Evolutionary conservation across 2,113 vertebrate genomes (phyloP), one percentile per base, ranked within the genome.

Genomic region (Cavia porcellus): DNA sequence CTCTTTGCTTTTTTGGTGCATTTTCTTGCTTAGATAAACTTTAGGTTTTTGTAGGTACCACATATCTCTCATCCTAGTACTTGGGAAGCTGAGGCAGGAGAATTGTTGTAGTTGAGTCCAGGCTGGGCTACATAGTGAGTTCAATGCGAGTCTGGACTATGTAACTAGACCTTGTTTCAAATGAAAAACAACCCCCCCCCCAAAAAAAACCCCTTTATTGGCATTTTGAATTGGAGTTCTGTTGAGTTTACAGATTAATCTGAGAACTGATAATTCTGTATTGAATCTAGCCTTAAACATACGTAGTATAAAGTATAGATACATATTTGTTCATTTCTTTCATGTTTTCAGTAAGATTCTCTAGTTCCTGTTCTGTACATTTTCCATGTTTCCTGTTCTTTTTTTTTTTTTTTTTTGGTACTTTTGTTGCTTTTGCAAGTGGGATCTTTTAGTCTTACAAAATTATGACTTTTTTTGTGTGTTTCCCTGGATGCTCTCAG

Each of bases 151-250:
- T 42, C 11, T 45, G 22, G 45, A 75, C 72, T 45, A 28, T 45
- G 13, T 28, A 45, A 11, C 10, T 13, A 75, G 42, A 45, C 72
- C 11, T 12, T 45, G 12, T 75, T 28, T 75, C 4, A 75, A 75
- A 17, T n/a, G 12, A 70, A 45, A 75, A 75, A 42, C n/a, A n/a
- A n/a, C n/a, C n/a, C n/a, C n/a, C n/a, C n/a, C n/a, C n/a, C n/a
- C n/a, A n/a, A n/a, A n/a, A n/a, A n/a, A n/a, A n/a, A n/a, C n/a
- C n/a, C n/a, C n/a, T n/a, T 38, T 66, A 59, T 11, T 86, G 68
- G 17, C 32, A 66, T 81, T 89, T 94, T 94, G 61, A 80, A 92
- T 95, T 95, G 62, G 22, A 85, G 85, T 92, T 92, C n/a, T 32
- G 70, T 86, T 79, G 50, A 79, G 28, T 89, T 84, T 92, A 88